Evolutionary conservation across 2,888 invertebrate species (phyloP), one percentile per base, ranked within the genome.

Genomic region (Synergus itoensis): DNA sequence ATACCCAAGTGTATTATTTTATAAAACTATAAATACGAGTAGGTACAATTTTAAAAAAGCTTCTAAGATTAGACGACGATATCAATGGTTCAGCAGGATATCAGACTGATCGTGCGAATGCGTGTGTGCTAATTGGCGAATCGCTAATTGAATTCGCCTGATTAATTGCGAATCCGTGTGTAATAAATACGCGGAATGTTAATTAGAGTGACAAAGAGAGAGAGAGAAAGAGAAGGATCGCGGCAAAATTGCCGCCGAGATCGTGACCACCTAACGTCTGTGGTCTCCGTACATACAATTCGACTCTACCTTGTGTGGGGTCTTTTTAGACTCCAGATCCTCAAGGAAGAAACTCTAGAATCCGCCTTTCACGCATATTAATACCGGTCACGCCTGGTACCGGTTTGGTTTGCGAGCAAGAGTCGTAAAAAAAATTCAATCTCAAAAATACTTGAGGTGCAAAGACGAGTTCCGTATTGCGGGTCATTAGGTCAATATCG

Each of bases 101-200:
- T 36, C 73, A 40, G 53, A 45, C 48, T 82, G 84, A 86, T 82
- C 87, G 87, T 85, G 88, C 84, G 86, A 87, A 86, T 86, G 87
- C 87, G 85, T 87, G 86, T 87, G 87, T 88, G 86, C 88, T 90
- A 90, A 91, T 91, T 89, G 89, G 87, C 89, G 89, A 91, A 90
- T 88, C 89, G 88, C 90, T 90, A 90, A 91, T 91, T 91, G 90
- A 91, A 91, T 90, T 85, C 85, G 86, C 83, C 88, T 90, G 90
- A 90, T 91, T 90, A 91, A 91, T 91, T 88, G 90, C 88, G 85
- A 86, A 90, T 88, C 86, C 87, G 87, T 86, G 87, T 88, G 87
- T 90, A 89, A 89, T 90, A 90, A 91, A 90, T 90, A 89, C 86
- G 83, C 81, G 85, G 85, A 87, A 88, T 88, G 87, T 87, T 88